Evolutionary conservation across 2,797 vertebrate genomes (phyloP).

Genomic region (Silurus lanzhouensis): DNA sequence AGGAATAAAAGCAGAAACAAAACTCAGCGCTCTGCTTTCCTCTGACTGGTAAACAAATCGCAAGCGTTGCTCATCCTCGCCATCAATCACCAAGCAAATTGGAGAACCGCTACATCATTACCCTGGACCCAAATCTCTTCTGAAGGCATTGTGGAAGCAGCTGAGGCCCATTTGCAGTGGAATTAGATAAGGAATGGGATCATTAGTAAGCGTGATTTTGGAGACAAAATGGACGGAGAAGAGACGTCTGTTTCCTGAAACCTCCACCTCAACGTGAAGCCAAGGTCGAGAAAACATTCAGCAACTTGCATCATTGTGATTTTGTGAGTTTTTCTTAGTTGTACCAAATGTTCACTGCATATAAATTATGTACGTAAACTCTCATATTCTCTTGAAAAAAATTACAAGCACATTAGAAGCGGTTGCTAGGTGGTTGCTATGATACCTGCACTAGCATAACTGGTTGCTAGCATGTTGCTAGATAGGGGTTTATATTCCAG

Average conservation of each 20-base stretch:
- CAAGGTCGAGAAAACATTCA: background rate
- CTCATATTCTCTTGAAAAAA: background rate
- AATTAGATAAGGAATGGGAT: slow-evolving; percentile 28
- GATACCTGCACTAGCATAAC: background rate
- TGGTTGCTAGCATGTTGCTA: too few relatives aligned
- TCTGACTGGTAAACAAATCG: slow-evolving; percentile 9
- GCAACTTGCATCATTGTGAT: background rate
- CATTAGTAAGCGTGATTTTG: slow-evolving; percentile 39
- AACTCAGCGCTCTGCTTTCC: background rate
- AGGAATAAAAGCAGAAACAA: background rate
- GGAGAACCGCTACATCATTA: slow-evolving; percentile 32
- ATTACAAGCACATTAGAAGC: background rate
- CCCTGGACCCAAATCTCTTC: slow-evolving; percentile 7
- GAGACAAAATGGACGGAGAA: background rate
- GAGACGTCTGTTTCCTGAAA: background rate
- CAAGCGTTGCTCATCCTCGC: background rate
- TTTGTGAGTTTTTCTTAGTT: background rate
- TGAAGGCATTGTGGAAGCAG: slow-evolving; percentile 28
- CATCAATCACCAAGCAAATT: slow-evolving; percentile 27
- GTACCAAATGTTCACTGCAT: background rate
- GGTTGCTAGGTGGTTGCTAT: background rate
- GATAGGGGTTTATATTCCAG: too few relatives aligned
- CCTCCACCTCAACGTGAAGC: background rate
- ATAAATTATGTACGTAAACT: too few relatives aligned
- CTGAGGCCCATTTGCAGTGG: slow-evolving; percentile 30